Conservation (phyloP, 2,113 vertebrate genomes). For the Podilymbus podiceps region DNA sequence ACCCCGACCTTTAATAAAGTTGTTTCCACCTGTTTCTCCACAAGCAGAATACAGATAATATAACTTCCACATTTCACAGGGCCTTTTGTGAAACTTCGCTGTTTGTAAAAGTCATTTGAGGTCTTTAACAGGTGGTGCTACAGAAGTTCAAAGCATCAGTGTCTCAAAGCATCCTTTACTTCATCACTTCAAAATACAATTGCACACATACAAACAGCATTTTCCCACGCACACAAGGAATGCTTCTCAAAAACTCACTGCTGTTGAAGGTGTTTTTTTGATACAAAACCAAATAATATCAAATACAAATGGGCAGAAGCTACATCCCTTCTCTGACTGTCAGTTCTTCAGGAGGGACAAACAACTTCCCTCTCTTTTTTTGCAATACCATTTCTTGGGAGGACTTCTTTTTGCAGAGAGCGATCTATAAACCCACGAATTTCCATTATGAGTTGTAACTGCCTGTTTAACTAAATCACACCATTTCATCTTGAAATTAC, state of each 20-base stretch:
- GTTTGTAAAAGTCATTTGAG: neutral
- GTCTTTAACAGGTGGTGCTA: neutral
- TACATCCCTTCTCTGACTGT: neutral
- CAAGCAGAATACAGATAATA: rapidly evolving
- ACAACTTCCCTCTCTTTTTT: slow-evolving; percentile 3
- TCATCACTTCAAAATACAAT: neutral
- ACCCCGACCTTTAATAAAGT: neutral
- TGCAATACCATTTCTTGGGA: neutral
- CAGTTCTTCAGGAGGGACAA: neutral
- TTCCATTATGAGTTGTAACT: slow-evolving; percentile 34
- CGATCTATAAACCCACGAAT: slow-evolving; percentile 2
- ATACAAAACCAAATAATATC: neutral
- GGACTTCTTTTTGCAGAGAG: neutral
- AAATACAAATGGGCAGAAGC: neutral
- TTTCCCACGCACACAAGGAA: rapidly evolving
- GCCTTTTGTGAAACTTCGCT: neutral
- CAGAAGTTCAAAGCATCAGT: neutral
- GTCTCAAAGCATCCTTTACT: neutral
- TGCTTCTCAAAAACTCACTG: neutral
- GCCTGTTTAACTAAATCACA: neutral
- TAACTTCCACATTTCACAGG: rapidly evolving
- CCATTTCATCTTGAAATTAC: slow-evolving; percentile 50
- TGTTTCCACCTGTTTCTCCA: neutral
- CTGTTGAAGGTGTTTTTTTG: neutral
- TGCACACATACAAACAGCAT: neutral